A percentile compares a stretch with the other conserved stretches of the same genome.
Evolutionary conservation across 2,797 vertebrate genomes (phyloP).

Genomic region (Alectoris magna): DNA sequence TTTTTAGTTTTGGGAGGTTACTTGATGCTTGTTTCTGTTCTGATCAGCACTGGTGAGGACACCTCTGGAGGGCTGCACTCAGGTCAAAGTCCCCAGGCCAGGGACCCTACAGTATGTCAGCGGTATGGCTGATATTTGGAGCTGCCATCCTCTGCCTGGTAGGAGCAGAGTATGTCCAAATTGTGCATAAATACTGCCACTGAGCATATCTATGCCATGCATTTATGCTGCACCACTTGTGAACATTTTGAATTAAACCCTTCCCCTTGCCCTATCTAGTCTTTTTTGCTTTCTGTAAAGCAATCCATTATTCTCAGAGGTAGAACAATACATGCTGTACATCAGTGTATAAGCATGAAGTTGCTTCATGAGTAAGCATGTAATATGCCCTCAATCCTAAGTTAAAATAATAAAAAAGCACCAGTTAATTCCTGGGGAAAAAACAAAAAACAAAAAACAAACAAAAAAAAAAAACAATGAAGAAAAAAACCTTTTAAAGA

Average conservation of each 20-base stretch:
- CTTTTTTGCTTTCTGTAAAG: background rate
- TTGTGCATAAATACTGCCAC: background rate
- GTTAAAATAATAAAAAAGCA: background rate
- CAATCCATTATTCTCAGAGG: background rate
- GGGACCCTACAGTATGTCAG: background rate
- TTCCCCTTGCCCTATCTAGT: background rate
- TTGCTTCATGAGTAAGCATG: background rate
- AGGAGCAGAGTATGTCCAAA: background rate
- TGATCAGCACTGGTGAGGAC: too few relatives aligned
- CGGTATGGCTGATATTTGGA: rapidly evolving
- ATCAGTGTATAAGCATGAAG: background rate
- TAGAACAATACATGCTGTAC: background rate
- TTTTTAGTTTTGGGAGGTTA: background rate
- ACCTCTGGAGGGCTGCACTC: background rate
- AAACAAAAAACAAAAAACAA: too few relatives aligned
- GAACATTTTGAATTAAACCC: rapidly evolving
- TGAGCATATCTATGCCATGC: background rate
- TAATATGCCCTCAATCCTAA: background rate
- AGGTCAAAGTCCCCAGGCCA: background rate
- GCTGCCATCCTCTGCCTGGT: too few relatives aligned
- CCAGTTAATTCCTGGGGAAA: background rate
- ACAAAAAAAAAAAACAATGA: background rate
- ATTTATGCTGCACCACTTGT: background rate
- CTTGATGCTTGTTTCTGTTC: background rate
- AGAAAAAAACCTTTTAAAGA: too few relatives aligned